These are phyloP conservation scores for Aix galericulata DNA, from an alignment of 2,113 vertebrate species.

Conservation along the genomic window DNA sequence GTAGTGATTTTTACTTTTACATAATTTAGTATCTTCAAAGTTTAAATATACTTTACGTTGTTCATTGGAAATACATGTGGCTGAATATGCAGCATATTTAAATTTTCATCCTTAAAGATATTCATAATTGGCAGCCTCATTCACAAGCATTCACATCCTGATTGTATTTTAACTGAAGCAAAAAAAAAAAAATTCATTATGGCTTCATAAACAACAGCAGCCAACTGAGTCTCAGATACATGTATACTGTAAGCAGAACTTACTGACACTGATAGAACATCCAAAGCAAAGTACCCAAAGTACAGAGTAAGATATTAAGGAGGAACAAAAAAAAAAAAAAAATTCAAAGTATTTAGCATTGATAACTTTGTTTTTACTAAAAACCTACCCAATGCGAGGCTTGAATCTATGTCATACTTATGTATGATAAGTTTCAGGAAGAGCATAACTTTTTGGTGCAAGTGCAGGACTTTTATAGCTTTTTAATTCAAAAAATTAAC, in stretches of 20 bases:
- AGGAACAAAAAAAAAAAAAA: not conserved
- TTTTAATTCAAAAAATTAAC: not conserved
- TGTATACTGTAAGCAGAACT: not conserved
- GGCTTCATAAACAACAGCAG: not conserved
- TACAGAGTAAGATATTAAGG: not conserved
- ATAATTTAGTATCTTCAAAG: not conserved
- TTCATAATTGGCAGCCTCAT: not conserved
- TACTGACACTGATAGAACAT: not conserved
- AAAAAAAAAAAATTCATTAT: too few relatives aligned
- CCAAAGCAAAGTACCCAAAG: not conserved
- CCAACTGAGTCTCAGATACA: not conserved
- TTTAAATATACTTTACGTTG: not conserved
- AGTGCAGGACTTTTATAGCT: not conserved
- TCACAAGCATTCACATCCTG: not conserved
- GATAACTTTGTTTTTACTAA: not conserved
- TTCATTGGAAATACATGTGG: not conserved
- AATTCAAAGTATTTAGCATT: not conserved
- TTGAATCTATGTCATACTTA: not conserved
- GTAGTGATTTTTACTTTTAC: too few relatives aligned
- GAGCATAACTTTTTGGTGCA: not conserved
- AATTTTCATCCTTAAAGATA: not conserved
- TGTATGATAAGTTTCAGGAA: too few relatives aligned
- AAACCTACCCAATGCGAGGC: not conserved
- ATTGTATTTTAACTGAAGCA: too few relatives aligned
- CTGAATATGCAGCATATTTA: not conserved